Conservation (phyloP, 2,113 vertebrate species). For the Eudyptes chrysolophus region DNA sequence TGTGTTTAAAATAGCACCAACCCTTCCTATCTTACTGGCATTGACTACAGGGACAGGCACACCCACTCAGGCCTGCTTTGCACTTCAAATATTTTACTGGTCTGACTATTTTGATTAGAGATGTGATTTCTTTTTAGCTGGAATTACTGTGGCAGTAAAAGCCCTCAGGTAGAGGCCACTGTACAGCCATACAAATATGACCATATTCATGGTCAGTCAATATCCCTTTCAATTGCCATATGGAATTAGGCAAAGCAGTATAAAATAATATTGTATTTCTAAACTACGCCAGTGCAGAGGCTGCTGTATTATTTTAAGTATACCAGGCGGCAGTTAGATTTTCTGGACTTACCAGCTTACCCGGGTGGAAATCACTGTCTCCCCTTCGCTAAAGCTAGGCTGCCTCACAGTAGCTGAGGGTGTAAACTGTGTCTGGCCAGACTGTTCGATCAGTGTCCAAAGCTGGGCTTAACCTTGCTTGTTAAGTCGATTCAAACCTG, state of each 20-base stretch:
- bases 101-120: neutral
- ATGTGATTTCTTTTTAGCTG: neutral
- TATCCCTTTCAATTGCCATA: neutral
- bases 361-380: neutral
- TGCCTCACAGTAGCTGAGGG: neutral
- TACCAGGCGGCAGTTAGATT: neutral
- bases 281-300: neutral
- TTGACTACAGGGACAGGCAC: neutral
- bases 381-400: neutral
- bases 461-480: neutral
- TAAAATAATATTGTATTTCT: neutral
- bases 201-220: neutral
- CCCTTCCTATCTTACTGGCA: slow-evolving; percentile 1
- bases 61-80: neutral
- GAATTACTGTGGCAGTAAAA: neutral
- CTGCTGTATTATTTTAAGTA: neutral
- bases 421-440: neutral
- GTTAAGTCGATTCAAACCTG: neutral
- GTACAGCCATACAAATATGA: neutral
- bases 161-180: neutral
- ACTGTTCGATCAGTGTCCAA: neutral
- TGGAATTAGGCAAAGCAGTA: neutral
- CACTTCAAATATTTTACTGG: neutral
- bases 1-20: slow-evolving; percentile 5
- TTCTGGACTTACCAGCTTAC: neutral